Percentiles rank a stretch among this genome's conserved stretches.
Evolutionary conservation across 35 echinoderm and acorn worm species (phyloP).

Genomic region (Amphiura filiformis): DNA sequence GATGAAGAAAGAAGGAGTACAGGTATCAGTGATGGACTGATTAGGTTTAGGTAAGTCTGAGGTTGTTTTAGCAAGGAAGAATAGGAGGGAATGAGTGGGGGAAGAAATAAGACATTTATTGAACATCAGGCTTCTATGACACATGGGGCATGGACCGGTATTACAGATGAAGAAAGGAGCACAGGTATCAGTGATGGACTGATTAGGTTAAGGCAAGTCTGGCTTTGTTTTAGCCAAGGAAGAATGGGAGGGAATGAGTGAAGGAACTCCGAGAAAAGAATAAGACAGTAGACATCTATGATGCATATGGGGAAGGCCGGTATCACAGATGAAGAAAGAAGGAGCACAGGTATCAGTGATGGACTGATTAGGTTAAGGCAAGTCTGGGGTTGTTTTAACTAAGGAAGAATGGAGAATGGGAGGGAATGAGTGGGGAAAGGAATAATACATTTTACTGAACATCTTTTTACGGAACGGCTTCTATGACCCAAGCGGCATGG

Average conservation of each 20-base stretch:
- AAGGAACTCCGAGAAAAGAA: constrained; percentile 73
- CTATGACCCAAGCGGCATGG: too few species aligned
- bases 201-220: not conserved
- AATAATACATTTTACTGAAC: too few species aligned
- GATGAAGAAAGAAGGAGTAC: not conserved
- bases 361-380: not conserved
- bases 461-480: too few species aligned
- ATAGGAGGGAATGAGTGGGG: too few species aligned
- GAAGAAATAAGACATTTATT: constrained; percentile 65
- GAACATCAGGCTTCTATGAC: constrained; percentile 97
- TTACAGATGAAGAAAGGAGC: not conserved
- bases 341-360: not conserved
- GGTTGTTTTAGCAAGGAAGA: too few species aligned
- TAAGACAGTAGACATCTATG: constrained; percentile 85
- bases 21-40: not conserved
- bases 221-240: too few species aligned
- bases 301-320: constrained; percentile 40
- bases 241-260: too few species aligned
- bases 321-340: not conserved
- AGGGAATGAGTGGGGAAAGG: too few species aligned
- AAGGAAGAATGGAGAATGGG: too few species aligned
- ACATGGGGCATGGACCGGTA: constrained; percentile 30
- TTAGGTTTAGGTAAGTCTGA: not conserved
- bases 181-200: not conserved
- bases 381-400: too few species aligned